Evolutionary conservation across 2,113 vertebrate genomes (phyloP).

Genomic region (rat (Rattus norvegicus)): GRCr8 NC_086020.1:67275501-67276000

Average conservation of each 20-base stretch:
- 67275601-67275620: background rate
- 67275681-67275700: accelerated
- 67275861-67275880: background rate
- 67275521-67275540: background rate
- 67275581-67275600: background rate
- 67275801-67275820: too few relatives aligned
- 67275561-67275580: background rate
- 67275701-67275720: accelerated
- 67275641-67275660: background rate
- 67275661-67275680: background rate
- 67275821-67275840: background rate
- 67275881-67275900: background rate
- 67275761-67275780: background rate
- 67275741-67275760: background rate
- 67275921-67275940: background rate
- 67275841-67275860: background rate
- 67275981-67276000: constrained; percentile 7
- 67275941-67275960: background rate
- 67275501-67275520: background rate
- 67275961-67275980: background rate
- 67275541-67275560: background rate
- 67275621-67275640: accelerated
- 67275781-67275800: accelerated
- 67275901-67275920: background rate
- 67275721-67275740: background rate